Conservation (phyloP, 2,113 vertebrate species). For the Tachycineta bicolor region DNA sequence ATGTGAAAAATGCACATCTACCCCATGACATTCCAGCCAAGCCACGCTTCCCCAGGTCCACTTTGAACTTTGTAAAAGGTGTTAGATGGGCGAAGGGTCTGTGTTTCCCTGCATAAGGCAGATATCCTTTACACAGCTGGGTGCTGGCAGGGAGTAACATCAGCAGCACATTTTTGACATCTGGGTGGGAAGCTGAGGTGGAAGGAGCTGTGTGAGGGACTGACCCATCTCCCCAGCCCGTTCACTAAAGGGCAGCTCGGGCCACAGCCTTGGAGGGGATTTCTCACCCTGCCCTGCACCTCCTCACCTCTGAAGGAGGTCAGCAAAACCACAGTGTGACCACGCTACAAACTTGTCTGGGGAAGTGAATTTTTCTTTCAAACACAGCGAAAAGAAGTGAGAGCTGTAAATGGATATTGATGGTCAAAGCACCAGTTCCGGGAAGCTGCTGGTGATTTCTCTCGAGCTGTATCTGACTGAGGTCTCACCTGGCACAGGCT, state of each 20-base stretch:
- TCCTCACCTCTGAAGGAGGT: neutral
- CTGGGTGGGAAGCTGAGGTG: neutral
- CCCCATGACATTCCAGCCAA: neutral
- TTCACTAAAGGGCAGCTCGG: neutral
- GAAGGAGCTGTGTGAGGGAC: neutral
- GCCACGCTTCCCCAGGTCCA: neutral
- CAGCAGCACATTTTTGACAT: neutral
- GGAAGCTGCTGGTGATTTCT: neutral
- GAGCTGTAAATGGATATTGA: neutral
- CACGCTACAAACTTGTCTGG: neutral
- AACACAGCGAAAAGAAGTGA: neutral
- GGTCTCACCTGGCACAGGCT: neutral
- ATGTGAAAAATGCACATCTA: neutral
- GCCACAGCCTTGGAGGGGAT: neutral
- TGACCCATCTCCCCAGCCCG: neutral
- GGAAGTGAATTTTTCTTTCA: neutral
- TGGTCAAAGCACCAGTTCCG: rapidly evolving
- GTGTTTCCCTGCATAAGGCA: neutral
- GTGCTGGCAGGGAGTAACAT: neutral
- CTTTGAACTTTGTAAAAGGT: neutral
- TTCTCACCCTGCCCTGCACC: neutral
- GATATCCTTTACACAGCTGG: neutral
- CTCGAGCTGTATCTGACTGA: neutral
- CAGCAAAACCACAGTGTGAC: neutral
- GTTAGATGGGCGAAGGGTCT: neutral